A percentile compares a stretch with the other conserved stretches of the same genome.
Conservation (phyloP, 2,797 vertebrate genomes). For the Mormyrus hasselquistii region DNA sequence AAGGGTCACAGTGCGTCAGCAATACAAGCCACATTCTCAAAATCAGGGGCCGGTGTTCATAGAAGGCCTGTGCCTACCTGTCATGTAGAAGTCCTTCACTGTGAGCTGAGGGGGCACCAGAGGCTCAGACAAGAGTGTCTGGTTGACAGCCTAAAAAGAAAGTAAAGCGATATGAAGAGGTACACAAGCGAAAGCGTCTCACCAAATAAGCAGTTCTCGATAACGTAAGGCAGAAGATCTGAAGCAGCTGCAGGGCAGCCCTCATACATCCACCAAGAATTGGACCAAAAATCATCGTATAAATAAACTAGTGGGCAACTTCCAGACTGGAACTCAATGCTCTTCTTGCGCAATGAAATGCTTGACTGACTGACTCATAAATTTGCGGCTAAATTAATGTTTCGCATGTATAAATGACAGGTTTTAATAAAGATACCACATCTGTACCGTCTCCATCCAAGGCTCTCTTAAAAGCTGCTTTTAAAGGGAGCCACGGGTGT, state of each 20-base stretch:
- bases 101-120: slow-evolving; percentile 86
- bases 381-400: not conserved
- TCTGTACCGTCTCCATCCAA: not conserved
- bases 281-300: not conserved
- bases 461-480: not conserved
- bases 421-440: not conserved
- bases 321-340: not conserved
- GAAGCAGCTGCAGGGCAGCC: not conserved
- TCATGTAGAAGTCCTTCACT: slow-evolving; percentile 98
- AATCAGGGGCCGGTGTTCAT: not conserved
- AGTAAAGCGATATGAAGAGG: not conserved
- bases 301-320: not conserved
- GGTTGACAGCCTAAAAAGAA: slow-evolving; percentile 70
- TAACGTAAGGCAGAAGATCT: not conserved
- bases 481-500: not conserved
- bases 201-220: not conserved
- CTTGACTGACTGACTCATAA: not conserved
- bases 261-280: not conserved
- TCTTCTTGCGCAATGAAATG: not conserved
- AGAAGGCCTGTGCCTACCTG: slow-evolving; percentile 61
- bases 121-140: slow-evolving; percentile 76
- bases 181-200: not conserved
- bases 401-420: not conserved
- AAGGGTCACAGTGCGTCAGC: not conserved
- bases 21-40: not conserved